A percentile compares a stretch with the other conserved stretches of the same genome.
Conservation (phyloP, 2,113 vertebrate genomes). For the Istiophorus platypterus region DNA sequence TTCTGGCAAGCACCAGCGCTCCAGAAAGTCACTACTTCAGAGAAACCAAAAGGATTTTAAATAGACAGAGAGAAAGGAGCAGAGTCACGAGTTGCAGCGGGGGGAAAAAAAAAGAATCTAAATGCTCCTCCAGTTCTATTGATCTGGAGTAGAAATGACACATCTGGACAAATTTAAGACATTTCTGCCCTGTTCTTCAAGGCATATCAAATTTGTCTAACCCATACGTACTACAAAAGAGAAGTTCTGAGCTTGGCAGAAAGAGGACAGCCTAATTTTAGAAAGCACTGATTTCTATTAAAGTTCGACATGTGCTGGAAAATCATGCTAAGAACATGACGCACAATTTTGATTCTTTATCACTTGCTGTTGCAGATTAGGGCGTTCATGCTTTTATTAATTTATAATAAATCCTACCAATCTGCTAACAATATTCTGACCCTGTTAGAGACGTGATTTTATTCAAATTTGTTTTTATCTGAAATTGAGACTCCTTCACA, state of each 20-base stretch:
- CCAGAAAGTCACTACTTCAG: constrained; percentile 45
- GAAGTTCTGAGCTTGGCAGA: constrained; percentile 1
- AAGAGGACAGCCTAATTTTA: constrained; percentile 35
- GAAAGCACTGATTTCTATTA: constrained; percentile 28
- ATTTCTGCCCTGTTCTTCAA: background rate
- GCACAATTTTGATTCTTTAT: background rate
- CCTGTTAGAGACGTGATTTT: background rate
- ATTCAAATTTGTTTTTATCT: background rate
- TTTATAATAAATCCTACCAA: constrained; percentile 33
- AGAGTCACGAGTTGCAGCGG: constrained; percentile 23
- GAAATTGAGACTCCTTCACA: background rate
- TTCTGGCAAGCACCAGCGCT: constrained; percentile 51
- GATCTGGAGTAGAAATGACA: constrained; percentile 29
- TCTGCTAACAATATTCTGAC: constrained; percentile 32
- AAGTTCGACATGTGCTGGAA: constrained; percentile 33
- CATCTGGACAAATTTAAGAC: constrained; percentile 11
- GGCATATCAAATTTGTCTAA: constrained; percentile 1
- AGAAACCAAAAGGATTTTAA: constrained; percentile 50
- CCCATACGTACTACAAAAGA: constrained; percentile 22
- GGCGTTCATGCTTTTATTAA: constrained; percentile 4
- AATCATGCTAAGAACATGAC: constrained; percentile 16
- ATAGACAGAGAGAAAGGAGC: constrained; percentile 39
- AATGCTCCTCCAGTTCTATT: constrained; percentile 16
- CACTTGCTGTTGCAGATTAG: constrained; percentile 43
- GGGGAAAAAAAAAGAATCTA: constrained; percentile 18